Evolutionary conservation across 2,113 vertebrate species (phyloP).

Genomic region (mouse (Mus musculus)): GRCm39 chr6:106176001-106176500

Average conservation of each 20-base stretch:
- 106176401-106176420: neutral
- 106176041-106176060: neutral
- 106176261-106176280: neutral
- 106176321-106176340: neutral
- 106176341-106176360: neutral
- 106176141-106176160: neutral
- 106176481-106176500: neutral
- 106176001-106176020: neutral
- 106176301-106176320: neutral
- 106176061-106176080: neutral
- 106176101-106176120: neutral
- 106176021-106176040: neutral
- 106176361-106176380: neutral
- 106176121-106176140: neutral
- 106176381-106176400: neutral
- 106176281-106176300: neutral
- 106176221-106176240: neutral
- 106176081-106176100: neutral
- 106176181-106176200: neutral
- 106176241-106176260: neutral
- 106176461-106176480: neutral
- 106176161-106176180: too few relatives aligned
- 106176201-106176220: neutral
- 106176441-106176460: neutral
- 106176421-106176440: neutral